Conservation (phyloP, 2,113 vertebrate genomes). For the Brevimyrus niger region DNA sequence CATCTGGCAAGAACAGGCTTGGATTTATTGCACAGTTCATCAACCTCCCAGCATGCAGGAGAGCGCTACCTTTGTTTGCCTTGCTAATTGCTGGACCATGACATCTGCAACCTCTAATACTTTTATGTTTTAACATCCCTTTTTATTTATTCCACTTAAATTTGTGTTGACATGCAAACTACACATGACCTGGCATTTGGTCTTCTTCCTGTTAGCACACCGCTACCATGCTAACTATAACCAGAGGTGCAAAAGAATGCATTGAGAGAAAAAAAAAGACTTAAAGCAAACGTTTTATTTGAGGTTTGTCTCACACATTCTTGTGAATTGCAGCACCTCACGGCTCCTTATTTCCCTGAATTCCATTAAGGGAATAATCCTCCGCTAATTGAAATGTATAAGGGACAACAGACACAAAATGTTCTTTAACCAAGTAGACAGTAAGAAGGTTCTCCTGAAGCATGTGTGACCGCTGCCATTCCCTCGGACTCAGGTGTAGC, state of each 20-base stretch:
- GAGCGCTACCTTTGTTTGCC: conserved; percentile 92
- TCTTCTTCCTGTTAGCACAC: not conserved
- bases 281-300: not conserved
- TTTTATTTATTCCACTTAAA: conserved; percentile 58
- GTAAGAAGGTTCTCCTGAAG: not conserved
- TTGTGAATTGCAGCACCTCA: not conserved
- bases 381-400: not conserved
- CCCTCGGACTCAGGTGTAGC: not conserved
- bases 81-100: conserved; percentile 79
- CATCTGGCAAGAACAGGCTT: conserved; percentile 81
- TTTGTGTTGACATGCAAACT: not conserved
- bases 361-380: not conserved
- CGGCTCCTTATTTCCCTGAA: not conserved
- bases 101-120: conserved; percentile 75
- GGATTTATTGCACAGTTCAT: conserved; percentile 98
- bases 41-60: conserved; percentile 97
- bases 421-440: not conserved
- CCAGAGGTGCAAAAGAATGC: not conserved
- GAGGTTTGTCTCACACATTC: not conserved
- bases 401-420: not conserved
- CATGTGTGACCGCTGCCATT: not conserved
- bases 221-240: not conserved
- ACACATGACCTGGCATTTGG: not conserved
- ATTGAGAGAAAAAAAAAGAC: not conserved
- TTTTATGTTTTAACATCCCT: conserved; percentile 69